Conservation (phyloP, 2,113 vertebrate species). For the Coreoperca whiteheadi region DNA sequence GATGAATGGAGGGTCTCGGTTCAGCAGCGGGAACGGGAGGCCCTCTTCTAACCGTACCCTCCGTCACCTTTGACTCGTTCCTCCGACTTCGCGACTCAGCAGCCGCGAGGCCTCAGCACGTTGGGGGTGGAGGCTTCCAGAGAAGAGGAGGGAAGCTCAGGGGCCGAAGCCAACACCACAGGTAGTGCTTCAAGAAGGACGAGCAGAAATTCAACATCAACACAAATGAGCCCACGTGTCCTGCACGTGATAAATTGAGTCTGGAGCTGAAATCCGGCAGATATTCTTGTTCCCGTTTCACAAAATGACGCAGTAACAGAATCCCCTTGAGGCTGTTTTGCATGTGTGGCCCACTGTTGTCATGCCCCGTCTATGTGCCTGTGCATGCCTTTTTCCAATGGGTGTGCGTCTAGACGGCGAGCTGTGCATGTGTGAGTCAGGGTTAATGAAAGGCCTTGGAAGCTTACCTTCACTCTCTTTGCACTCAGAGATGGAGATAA, state of each 20-base stretch:
- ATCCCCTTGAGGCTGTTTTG: background rate
- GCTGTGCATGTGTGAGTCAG: slow-evolving; percentile 40
- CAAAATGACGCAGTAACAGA: background rate
- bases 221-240: background rate
- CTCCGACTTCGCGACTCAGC: background rate
- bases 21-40: background rate
- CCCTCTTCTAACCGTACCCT: background rate
- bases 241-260: background rate
- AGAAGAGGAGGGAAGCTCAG: background rate
- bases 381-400: background rate
- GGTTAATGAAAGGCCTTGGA: slow-evolving; percentile 50
- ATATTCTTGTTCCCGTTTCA: background rate
- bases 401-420: slow-evolving; percentile 26
- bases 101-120: background rate
- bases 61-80: background rate
- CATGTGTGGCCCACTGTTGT: slow-evolving; percentile 13
- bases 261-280: background rate
- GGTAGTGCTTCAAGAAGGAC: background rate
- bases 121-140: background rate
- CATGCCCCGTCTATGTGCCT: background rate
- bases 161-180: background rate
- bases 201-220: background rate
- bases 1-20: slow-evolving; percentile 20
- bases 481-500: background rate
- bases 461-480: background rate